phyloP scores from a whole-genome alignment of 1,140 invertebrate species.

The Lethrus apterus region DNA sequence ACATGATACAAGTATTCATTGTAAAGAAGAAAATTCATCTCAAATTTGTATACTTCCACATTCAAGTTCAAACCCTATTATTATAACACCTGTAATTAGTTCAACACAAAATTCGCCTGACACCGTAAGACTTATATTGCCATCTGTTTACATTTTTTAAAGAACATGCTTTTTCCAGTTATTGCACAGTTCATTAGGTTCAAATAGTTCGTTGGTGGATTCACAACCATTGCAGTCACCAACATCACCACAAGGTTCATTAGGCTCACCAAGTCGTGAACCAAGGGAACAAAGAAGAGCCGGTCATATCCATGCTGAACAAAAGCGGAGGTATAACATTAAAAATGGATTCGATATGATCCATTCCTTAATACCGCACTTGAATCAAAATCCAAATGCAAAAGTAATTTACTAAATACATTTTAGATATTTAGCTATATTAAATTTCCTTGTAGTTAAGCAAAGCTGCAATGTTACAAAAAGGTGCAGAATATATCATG shows the following conservation, averaged over 20 bases:
- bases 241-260: conserved; percentile 41
- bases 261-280: conserved; percentile 41
- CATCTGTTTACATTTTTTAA: too few relatives aligned
- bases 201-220: conserved; percentile 32
- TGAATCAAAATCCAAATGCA: conserved; percentile 82
- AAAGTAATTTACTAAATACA: conserved; percentile 56
- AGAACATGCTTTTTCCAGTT: conserved; percentile 32
- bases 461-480: conserved; percentile 95
- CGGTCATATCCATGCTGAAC: conserved; percentile 94
- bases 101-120: too few relatives aligned
- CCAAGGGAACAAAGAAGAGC: conserved; percentile 59
- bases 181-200: conserved; percentile 30
- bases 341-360: conserved; percentile 96
- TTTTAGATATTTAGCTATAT: background rate
- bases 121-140: too few relatives aligned
- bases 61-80: too few relatives aligned
- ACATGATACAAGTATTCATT: too few relatives aligned
- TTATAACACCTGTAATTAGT: too few relatives aligned
- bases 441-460: conserved; percentile 52
- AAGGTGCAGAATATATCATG: conserved; percentile 92
- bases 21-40: too few relatives aligned
- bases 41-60: too few relatives aligned
- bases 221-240: conserved; percentile 30
- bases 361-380: conserved; percentile 86
- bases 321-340: conserved; percentile 94